Conservation (phyloP, 2,888 invertebrate species). For the Ferdinandea cuprea region DNA sequence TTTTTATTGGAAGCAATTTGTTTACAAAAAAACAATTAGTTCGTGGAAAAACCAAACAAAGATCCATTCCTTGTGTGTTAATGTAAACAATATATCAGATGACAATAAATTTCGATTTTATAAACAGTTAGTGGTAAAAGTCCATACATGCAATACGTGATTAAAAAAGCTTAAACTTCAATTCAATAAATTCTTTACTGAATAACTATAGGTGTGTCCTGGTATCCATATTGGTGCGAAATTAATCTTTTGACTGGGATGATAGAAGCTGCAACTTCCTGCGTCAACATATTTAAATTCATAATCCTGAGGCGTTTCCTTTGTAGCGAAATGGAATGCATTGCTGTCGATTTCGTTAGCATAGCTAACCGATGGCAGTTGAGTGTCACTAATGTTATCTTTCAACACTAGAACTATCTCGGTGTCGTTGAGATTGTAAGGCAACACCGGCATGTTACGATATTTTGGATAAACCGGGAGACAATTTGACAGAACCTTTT, state of each 20-base stretch:
- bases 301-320: slow-evolving; percentile 20
- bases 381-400: neutral
- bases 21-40: too few species aligned
- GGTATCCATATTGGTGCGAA: slow-evolving; percentile 74
- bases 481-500: slow-evolving; percentile 27
- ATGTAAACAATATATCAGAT: too few species aligned
- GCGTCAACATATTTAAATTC: slow-evolving; percentile 69
- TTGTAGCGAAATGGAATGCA: too few species aligned
- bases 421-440: slow-evolving; percentile 75
- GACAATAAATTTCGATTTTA: too few species aligned
- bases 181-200: slow-evolving; percentile 53
- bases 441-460: slow-evolving; percentile 75
- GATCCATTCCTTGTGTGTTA: too few species aligned
- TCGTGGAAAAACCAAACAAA: too few species aligned
- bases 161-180: too few species aligned
- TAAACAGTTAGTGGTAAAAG: too few species aligned
- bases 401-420: slow-evolving; percentile 74
- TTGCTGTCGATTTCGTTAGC: too few species aligned
- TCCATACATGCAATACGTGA: too few species aligned
- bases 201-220: slow-evolving; percentile 75
- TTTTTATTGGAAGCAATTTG: too few species aligned
- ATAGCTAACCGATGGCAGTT: neutral
- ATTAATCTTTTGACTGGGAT: slow-evolving; percentile 74
- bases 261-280: slow-evolving; percentile 60
- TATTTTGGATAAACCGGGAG: slow-evolving; percentile 75